Percentiles rank a stretch among this genome's conserved stretches.
Evolutionary conservation across 2,797 vertebrate species (phyloP).

Genomic region (Lagodon rhomboides): DNA sequence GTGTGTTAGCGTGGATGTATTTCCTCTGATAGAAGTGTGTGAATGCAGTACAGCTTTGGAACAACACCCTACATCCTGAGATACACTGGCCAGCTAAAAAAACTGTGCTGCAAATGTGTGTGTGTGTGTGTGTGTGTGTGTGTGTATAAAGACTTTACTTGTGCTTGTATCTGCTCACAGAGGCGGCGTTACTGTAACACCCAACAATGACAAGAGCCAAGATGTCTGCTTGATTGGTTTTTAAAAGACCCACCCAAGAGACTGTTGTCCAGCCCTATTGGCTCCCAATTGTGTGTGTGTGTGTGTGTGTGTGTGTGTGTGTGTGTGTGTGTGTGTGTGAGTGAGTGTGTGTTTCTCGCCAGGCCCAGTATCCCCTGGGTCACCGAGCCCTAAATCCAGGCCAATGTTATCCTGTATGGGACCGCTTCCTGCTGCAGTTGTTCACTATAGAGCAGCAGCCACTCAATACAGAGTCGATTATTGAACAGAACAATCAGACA

Average conservation of each 20-base stretch:
- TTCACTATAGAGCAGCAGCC: slow-evolving; percentile 49
- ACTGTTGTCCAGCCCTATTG: slow-evolving; percentile 68
- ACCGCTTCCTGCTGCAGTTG: slow-evolving; percentile 73
- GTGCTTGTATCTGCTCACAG: slow-evolving; percentile 49
- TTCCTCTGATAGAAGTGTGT: slow-evolving; percentile 16
- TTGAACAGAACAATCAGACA: slow-evolving; percentile 73
- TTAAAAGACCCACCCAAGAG: slow-evolving; percentile 73
- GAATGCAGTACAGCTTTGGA: slow-evolving; percentile 30
- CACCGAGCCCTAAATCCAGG: slow-evolving; percentile 71
- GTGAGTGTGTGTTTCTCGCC: slow-evolving; percentile 39
- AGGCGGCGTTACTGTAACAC: slow-evolving; percentile 58
- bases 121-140: slow-evolving; percentile 4
- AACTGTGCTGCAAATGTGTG: background rate
- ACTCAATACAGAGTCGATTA: slow-evolving; percentile 52
- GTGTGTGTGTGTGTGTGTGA: slow-evolving; percentile 44
- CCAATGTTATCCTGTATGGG: slow-evolving; percentile 73
- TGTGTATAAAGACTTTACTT: slow-evolving; percentile 28
- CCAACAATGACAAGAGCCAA: slow-evolving; percentile 81
- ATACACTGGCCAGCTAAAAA: slow-evolving; percentile 18
- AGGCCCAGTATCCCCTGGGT: slow-evolving; percentile 63
- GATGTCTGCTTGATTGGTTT: slow-evolving; percentile 82
- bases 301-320: slow-evolving; percentile 46
- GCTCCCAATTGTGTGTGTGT: slow-evolving; percentile 55
- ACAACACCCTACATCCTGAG: slow-evolving; percentile 56
- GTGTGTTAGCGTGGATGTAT: background rate